Conservation (phyloP, 2,888 invertebrate species). For the Patella caerulea region DNA sequence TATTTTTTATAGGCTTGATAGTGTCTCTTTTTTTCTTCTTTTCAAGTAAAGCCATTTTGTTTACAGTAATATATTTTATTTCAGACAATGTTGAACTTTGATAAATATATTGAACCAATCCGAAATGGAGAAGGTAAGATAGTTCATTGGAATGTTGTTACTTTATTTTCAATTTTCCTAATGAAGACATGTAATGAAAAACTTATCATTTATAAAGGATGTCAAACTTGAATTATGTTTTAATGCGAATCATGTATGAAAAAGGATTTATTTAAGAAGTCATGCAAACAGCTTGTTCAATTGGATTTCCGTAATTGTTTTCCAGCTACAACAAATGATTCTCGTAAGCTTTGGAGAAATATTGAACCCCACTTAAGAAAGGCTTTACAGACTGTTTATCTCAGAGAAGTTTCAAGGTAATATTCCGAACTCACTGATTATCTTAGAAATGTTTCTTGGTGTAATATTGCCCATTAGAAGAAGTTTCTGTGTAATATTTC, state of each 20-base stretch:
- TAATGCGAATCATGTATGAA: neutral
- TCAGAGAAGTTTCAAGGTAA: constrained; percentile 73
- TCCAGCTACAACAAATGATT: constrained; percentile 77
- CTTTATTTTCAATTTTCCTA: too few species aligned
- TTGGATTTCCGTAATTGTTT: neutral
- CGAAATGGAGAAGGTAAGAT: constrained; percentile 75
- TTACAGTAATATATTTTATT: constrained; percentile 54
- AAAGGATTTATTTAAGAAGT: neutral
- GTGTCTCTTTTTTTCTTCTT: too few species aligned
- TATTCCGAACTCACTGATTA: neutral
- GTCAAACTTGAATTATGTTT: neutral
- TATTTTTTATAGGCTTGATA: too few species aligned
- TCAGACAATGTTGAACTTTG: constrained; percentile 75
- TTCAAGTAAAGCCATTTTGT: too few species aligned
- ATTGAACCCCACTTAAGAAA: constrained; percentile 83
- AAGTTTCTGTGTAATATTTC: neutral
- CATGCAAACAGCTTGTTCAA: neutral
- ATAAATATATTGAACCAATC: constrained; percentile 85
- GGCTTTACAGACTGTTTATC: constrained; percentile 84
- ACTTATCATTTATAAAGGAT: too few species aligned
- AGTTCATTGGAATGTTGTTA: neutral
- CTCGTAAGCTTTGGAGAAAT: constrained; percentile 83
- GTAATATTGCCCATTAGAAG: neutral
- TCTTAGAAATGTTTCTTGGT: neutral
- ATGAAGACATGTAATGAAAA: too few species aligned